phyloP scores from a whole-genome alignment of 37 sponge, comb jelly and placozoan genomes.

The Axinella damicornis region DNA sequence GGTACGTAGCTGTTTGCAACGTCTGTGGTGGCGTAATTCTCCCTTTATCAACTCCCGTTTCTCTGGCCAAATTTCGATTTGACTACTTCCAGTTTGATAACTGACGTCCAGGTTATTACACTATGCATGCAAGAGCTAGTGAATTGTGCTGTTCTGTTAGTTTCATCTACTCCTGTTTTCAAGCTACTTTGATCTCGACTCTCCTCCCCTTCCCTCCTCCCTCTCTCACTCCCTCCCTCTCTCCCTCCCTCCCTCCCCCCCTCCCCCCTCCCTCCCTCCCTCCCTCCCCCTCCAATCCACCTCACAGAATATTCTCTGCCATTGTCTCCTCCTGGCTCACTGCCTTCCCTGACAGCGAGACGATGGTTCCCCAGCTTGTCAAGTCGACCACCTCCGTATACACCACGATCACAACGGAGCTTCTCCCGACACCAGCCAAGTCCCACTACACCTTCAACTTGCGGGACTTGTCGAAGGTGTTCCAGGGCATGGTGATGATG shows the following conservation, averaged over 20 bases:
- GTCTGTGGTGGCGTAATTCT: too few relatives aligned
- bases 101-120: too few relatives aligned
- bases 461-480: conserved; percentile 97
- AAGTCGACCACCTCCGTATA: conserved; percentile 85
- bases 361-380: conserved; percentile 65
- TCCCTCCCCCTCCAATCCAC: not conserved
- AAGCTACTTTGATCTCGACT: not conserved
- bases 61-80: too few relatives aligned
- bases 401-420: conserved; percentile 97
- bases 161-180: too few relatives aligned
- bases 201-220: not conserved
- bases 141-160: too few relatives aligned
- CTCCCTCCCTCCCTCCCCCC: not conserved
- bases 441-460: conserved; percentile 99
- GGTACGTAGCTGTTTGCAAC: too few relatives aligned
- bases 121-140: too few relatives aligned
- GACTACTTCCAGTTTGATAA: too few relatives aligned
- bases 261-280: not conserved
- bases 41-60: too few relatives aligned
- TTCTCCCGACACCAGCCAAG: conserved; percentile 99
- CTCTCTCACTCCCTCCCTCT: not conserved
- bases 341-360: conserved; percentile 48
- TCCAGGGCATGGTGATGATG: conserved; percentile 93
- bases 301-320: conserved; percentile 82
- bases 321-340: conserved; percentile 88